A percentile compares a stretch with the other conserved stretches of the same genome.
These are phyloP conservation scores for Seira ritae DNA, from an alignment of 2,888 invertebrate genomes.

Conservation along the genomic window DNA sequence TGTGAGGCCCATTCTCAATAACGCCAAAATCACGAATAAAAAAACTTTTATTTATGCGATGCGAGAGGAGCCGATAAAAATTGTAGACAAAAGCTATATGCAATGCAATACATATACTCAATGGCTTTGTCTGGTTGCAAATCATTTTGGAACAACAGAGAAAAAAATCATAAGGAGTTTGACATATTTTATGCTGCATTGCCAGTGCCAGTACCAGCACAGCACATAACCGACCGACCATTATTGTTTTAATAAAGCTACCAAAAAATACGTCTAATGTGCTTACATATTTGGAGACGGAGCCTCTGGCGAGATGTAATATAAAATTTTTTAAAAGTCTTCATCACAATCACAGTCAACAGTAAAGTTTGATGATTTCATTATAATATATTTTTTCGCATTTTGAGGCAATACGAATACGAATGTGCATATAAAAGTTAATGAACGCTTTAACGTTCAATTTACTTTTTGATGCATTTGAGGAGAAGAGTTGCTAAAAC, in stretches of 20 bases:
- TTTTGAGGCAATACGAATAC: not conserved
- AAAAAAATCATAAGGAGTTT: too few relatives aligned
- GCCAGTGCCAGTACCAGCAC: too few relatives aligned
- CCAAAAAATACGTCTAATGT: too few relatives aligned
- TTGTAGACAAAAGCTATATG: not conserved
- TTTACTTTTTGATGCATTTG: not conserved
- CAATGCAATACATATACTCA: too few relatives aligned
- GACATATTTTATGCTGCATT: too few relatives aligned
- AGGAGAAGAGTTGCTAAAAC: not conserved
- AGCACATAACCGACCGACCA: too few relatives aligned
- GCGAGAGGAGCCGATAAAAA: not conserved
- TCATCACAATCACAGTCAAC: not conserved
- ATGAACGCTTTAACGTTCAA: slow-evolving; percentile 13
- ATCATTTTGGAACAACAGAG: too few relatives aligned
- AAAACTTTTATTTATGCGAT: not conserved
- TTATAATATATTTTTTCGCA: slow-evolving; percentile 10
- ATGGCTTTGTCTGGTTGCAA: too few relatives aligned
- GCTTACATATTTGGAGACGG: slow-evolving; percentile 12
- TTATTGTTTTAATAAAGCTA: too few relatives aligned
- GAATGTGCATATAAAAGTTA: slow-evolving; percentile 2
- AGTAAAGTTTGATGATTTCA: slow-evolving; percentile 9
- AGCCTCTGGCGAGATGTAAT: not conserved
- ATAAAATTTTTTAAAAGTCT: not conserved
- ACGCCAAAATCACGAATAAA: slow-evolving; percentile 8
- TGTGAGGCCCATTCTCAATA: slow-evolving; percentile 9